These are phyloP conservation scores for Plecturocebus donacophilus DNA, from an alignment of 2,113 vertebrate species.

Conservation along the genomic window DNA sequence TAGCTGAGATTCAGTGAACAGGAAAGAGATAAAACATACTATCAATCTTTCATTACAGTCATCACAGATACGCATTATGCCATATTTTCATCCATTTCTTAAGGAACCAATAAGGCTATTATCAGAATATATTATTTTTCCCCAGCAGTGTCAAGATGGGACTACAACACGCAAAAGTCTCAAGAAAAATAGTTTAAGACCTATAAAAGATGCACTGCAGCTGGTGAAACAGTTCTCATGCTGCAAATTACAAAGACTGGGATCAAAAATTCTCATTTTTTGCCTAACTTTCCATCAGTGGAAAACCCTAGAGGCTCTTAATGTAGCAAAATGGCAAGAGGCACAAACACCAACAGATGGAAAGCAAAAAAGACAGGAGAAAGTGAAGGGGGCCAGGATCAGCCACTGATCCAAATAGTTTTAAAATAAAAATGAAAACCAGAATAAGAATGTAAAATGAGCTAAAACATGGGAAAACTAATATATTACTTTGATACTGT, in stretches of 20 bases:
- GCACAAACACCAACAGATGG: slow-evolving; percentile 62
- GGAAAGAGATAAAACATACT: slow-evolving; percentile 7
- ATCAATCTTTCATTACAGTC: not conserved
- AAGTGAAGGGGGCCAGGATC: not conserved
- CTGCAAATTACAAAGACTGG: slow-evolving; percentile 73
- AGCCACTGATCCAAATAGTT: slow-evolving; percentile 65
- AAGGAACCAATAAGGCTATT: not conserved
- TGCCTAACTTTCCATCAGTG: slow-evolving; percentile 78
- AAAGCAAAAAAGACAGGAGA: slow-evolving; percentile 60
- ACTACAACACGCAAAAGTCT: slow-evolving; percentile 42
- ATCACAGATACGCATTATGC: not conserved
- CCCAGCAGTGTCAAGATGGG: not conserved
- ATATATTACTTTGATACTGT: slow-evolving; percentile 65
- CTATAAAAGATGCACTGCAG: slow-evolving; percentile 64
- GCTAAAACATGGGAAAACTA: slow-evolving; percentile 72
- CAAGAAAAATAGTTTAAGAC: slow-evolving; percentile 58
- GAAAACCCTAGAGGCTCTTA: slow-evolving; percentile 76
- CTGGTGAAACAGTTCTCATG: slow-evolving; percentile 70
- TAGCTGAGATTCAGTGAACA: not conserved
- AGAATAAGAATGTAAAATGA: slow-evolving; percentile 63
- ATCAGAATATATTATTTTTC: slow-evolving; percentile 24
- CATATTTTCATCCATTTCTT: not conserved
- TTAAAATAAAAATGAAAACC: slow-evolving; percentile 81
- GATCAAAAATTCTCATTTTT: slow-evolving; percentile 67
- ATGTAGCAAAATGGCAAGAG: slow-evolving; percentile 64